phyloP scores from a whole-genome alignment of 2,888 invertebrate species.

The Dioctria linearis region DNA sequence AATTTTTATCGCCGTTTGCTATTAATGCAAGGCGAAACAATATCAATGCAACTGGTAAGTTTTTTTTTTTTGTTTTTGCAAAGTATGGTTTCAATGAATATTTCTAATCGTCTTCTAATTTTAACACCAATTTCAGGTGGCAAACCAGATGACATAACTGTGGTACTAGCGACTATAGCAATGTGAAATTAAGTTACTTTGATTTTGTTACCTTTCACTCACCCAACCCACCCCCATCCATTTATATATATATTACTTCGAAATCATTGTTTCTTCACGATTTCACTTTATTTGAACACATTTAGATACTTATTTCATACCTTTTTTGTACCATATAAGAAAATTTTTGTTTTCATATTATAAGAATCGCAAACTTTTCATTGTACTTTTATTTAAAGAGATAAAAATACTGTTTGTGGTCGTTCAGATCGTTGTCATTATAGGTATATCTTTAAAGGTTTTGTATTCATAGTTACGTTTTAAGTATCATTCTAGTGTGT shows the following conservation, averaged over 20 bases:
- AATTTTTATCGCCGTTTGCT: constrained; percentile 96
- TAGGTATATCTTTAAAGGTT: too few relatives aligned
- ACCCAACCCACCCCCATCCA: too few relatives aligned
- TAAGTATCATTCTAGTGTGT: too few relatives aligned
- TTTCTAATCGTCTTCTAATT: not conserved
- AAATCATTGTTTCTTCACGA: not conserved
- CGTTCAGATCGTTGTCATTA: not conserved
- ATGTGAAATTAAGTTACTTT: constrained; percentile 70
- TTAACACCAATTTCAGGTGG: constrained; percentile 78
- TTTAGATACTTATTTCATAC: constrained; percentile 17
- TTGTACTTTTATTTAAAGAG: not conserved
- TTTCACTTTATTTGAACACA: constrained; percentile 4
- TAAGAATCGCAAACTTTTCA: constrained; percentile 19
- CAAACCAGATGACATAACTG: constrained; percentile 99
- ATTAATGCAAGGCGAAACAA: constrained; percentile 94
- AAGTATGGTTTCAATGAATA: too few relatives aligned
- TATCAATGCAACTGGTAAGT: constrained; percentile 89
- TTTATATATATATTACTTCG: not conserved
- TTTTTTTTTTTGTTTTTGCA: not conserved
- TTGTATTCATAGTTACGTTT: too few relatives aligned
- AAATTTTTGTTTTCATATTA: constrained; percentile 1
- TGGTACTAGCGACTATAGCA: constrained; percentile 94
- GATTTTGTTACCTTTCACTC: constrained; percentile 13
- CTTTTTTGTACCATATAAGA: constrained; percentile 3
- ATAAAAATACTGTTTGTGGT: not conserved